Evolutionary conservation across 1,140 invertebrate species (phyloP), one percentile per base, ranked within the genome.

Genomic region (Sarcophaga peregrina): DNA sequence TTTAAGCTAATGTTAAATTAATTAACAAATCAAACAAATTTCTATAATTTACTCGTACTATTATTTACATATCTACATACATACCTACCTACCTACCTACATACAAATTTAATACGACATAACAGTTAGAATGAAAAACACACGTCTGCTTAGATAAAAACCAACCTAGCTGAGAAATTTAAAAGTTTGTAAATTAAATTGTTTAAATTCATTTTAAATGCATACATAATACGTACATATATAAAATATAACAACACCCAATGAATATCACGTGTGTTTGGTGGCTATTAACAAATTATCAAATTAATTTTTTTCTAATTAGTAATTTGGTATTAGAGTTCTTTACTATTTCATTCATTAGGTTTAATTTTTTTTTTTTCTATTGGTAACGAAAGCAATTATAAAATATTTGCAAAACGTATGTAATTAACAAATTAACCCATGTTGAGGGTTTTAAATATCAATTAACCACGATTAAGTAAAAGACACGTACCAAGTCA

Each of bases 11-110:
- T 58, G 54, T 15, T 58, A 58, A 58, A 58, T 58, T 58, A 58
- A 58, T 58, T 58, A 58, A 58, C 54, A 58, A 58, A 58, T 58
- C 54, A 58, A 15, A 58, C 54, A 58, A 58, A 58, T 58, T 15
- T 5, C 5, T 10, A 8, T 52, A 52, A 37, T 37, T 37, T 37
- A 37, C 25, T 37, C 25, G 4, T 37, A 37, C 25, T 37, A 37
- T 37, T 37, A 37, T 37, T 37, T 37, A 37, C 25, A 37, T 37
- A 37, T 4, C 25, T 37, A 37, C 25, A 37, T 37, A 37, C 25
- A 1, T 37, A 37, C 25, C 25, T 37, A 37, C 25, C 1, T 37
- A 37, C 25, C 1, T 37, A 37, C 4, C 1, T 37, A 1, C 25
- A 37, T 37, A 37, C 25, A 37, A 15, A 58, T n/a, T 58, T 58